Conservation (phyloP, 2,113 vertebrate genomes). For the Ochotona princeps region DNA sequence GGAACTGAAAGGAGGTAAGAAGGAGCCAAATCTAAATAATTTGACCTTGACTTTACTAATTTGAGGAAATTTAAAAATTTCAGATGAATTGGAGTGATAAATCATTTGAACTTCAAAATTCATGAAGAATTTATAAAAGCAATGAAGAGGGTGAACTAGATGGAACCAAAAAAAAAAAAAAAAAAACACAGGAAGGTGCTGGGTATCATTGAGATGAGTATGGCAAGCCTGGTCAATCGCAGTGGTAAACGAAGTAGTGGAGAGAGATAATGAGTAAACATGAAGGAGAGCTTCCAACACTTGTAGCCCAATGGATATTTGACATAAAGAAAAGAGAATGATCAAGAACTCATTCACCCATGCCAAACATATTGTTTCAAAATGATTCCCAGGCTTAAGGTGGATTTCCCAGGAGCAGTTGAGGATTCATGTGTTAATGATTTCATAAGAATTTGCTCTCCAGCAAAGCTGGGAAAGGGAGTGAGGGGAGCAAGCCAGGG, state of each 20-base stretch:
- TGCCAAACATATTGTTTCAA: not conserved
- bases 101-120: not conserved
- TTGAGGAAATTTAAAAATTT: not conserved
- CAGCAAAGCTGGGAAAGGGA: not conserved
- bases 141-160: not conserved
- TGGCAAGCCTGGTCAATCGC: not conserved
- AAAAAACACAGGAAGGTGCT: constrained; percentile 1
- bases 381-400: not conserved
- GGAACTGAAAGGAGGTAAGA: not conserved
- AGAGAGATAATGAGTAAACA: not conserved
- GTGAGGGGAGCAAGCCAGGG: not conserved
- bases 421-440: not conserved
- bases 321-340: not conserved
- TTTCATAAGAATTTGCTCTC: constrained; percentile 23
- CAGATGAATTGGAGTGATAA: not conserved
- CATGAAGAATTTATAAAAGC: not conserved
- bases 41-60: not conserved
- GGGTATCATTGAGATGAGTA: not conserved
- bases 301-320: not conserved
- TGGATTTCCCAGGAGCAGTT: constrained; percentile 1
- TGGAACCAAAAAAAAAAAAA: not conserved
- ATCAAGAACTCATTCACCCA: not conserved
- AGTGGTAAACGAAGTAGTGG: not conserved
- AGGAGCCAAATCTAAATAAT: not conserved
- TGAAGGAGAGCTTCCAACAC: not conserved